Base-by-base conservation (phyloP, 92 coral and sea anemone species). In the Epizoanthus stellaris region DNA sequence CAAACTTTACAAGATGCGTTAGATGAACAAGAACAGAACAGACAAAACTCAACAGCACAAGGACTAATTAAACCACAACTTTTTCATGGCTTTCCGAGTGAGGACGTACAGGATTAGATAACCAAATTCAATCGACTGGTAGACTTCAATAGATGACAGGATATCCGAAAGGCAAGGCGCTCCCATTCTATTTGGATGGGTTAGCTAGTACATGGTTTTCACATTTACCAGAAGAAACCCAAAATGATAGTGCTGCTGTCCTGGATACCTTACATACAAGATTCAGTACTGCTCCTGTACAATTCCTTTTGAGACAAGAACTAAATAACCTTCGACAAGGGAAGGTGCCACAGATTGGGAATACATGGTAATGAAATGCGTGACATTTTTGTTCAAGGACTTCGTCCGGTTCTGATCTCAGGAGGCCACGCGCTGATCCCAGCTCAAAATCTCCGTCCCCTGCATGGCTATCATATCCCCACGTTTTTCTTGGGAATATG, bases 281-380 rank as follows among this genome's bases (percentile, higher is more conserved):
- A 45, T 65, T 65, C 70, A 30, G 70, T 30, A 65, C 70, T 5
- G 70, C 70, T 2, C 70, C 38, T n/a, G 9, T 65, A 4, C 70
- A 65, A 30, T 65, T 65, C 42, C 70, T 65, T 30, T 30, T 65
- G 70, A 65, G 30, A 65, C 40, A 65, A 64, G 7, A 64, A 64
- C 69, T 64, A 13, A 64, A 23, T 23, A 64, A 64, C 69, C 69
- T 10, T 6, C 9, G 38, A 13, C 9, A 64, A 23, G 69, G 23
- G 3, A 4, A n/a, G 69, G n/a, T n/a, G n/a, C 16, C 66, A 61
- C 16, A 16, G 66, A 61, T n/a, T 61, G 17, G 66, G 66, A 61
- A 61, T 61, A 12, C 10, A 61, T 4, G 66, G 66, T 20, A n/a
- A 61, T n/a, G 66, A n/a, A n/a, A n/a, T n/a, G n/a, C n/a, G n/a